Evolutionary conservation across 2,888 invertebrate species (phyloP), one percentile per base, ranked within the genome.

Genomic region (Lasioglossum zephyrum): DNA sequence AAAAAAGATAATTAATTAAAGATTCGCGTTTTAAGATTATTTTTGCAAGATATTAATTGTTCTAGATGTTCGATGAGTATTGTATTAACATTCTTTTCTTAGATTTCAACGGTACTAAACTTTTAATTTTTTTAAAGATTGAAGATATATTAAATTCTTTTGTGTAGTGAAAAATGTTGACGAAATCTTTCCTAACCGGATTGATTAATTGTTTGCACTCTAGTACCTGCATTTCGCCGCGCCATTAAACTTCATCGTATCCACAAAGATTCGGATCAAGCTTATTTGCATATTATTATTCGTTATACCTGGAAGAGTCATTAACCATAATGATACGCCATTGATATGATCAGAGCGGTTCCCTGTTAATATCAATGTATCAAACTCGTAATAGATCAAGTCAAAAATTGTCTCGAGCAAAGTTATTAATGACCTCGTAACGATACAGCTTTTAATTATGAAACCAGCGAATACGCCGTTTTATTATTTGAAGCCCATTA

Each of bases 261-360:
- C 85, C 78, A 85, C 79, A 79, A 84, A 85, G 85, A 85, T 85
- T 79, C 36, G 76, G 79, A 85, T 85, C 84, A 76, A 57, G 47
- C 75, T 74, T 84, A 85, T 85, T 85, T 85, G 84, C 85, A 85
- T 85, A 85, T 76, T 85, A 79, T 85, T 85, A 84, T 85, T 85
- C 85, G 85, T 79, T 76, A 79, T 76, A 39, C 66, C 66, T 79
- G 66, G 72, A 75, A 79, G 85, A 84, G 75, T 79, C 72, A 79
- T 85, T 84, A 85, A 84, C 57, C 84, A 73, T 78, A 79, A 84
- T 84, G 84, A 79, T 75, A 75, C 73, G 78, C 78, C 84, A 57
- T 66, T 22, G 85, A 79, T 84, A 84, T 36, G 57, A 85, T 85
- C 84, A 39, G 49, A 44, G 53, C 47, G 41, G 72, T 74, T 63